Percentiles rank a stretch among this genome's conserved stretches.
Evolutionary conservation across 1,140 invertebrate species (phyloP).

Genomic region (Batillaria attramentaria): DNA sequence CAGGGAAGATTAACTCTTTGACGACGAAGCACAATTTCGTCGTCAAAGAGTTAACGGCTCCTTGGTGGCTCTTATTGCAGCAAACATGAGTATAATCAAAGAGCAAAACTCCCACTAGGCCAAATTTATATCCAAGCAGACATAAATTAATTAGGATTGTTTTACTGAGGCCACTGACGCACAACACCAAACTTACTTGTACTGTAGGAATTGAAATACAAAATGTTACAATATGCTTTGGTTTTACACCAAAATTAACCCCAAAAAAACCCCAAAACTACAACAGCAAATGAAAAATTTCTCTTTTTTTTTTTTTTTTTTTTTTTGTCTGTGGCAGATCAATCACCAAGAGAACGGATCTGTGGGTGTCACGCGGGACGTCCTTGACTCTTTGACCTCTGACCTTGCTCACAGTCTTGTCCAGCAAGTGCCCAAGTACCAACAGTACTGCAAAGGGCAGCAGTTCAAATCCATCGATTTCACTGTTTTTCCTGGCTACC

Average conservation of each 20-base stretch:
- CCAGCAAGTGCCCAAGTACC: slow-evolving; percentile 15
- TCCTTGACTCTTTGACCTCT: slow-evolving; percentile 74
- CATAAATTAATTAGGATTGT: too few species aligned
- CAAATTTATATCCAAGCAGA: too few species aligned
- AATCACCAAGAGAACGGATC: slow-evolving; percentile 74
- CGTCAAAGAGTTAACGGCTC: not conserved
- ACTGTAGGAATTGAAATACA: not conserved
- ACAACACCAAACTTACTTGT: too few species aligned
- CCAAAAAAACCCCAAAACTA: too few species aligned
- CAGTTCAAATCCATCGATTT: slow-evolving; percentile 14
- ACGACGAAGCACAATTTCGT: too few species aligned
- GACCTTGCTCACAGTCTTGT: slow-evolving; percentile 75
- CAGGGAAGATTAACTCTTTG: not conserved
- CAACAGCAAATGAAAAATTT: not conserved
- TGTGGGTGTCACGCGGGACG: slow-evolving; percentile 73
- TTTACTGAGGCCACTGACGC: too few species aligned
- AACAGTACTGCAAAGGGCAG: slow-evolving; percentile 26
- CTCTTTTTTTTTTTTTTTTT: too few species aligned
- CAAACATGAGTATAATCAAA: too few species aligned
- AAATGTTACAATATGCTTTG: not conserved
- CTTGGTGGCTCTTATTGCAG: too few species aligned
- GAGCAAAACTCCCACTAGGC: too few species aligned
- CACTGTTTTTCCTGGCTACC: not conserved
- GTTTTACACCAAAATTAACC: too few species aligned
- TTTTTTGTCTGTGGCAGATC: slow-evolving; percentile 69